Percentiles rank a stretch among this genome's conserved stretches.
These are phyloP conservation scores for Nothocercus nigrocapillus DNA, from an alignment of 2,113 vertebrate genomes.

Conservation along the genomic window DNA sequence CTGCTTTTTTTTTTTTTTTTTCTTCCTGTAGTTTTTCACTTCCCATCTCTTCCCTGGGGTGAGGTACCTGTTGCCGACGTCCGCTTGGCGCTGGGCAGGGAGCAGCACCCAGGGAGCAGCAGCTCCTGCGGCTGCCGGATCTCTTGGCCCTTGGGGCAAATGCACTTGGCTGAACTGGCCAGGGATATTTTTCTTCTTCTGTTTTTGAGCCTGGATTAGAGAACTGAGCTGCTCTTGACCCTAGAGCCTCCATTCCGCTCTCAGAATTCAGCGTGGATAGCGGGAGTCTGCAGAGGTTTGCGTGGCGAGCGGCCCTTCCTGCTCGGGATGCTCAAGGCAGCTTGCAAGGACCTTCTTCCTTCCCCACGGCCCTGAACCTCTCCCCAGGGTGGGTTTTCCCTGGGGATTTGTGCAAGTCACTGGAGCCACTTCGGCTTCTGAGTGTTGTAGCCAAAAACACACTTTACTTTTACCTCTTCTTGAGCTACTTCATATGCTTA, in stretches of 20 bases:
- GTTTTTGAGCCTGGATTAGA: neutral
- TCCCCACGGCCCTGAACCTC: neutral
- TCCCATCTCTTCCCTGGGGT: neutral
- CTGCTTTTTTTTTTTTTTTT: too few relatives aligned
- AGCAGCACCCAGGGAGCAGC: neutral
- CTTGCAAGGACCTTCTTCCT: neutral
- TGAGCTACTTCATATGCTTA: neutral
- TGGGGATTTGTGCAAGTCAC: neutral
- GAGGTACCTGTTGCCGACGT: neutral
- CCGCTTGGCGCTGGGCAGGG: neutral
- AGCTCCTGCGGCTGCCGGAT: neutral
- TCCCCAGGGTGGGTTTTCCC: neutral
- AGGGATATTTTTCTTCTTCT: neutral
- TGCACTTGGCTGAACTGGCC: neutral
- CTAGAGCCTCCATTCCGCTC: neutral
- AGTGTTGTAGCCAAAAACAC: neutral
- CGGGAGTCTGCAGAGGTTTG: neutral
- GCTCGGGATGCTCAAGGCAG: neutral
- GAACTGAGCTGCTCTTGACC: neutral
- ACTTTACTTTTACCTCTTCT: neutral
- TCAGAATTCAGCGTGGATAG: neutral
- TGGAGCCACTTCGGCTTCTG: neutral
- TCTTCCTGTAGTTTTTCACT: neutral
- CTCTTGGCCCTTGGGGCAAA: neutral
- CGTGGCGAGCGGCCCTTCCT: accelerated